These are phyloP conservation scores for Wasmannia auropunctata DNA, from an alignment of 1,140 invertebrate species.

Conservation along the genomic window DNA sequence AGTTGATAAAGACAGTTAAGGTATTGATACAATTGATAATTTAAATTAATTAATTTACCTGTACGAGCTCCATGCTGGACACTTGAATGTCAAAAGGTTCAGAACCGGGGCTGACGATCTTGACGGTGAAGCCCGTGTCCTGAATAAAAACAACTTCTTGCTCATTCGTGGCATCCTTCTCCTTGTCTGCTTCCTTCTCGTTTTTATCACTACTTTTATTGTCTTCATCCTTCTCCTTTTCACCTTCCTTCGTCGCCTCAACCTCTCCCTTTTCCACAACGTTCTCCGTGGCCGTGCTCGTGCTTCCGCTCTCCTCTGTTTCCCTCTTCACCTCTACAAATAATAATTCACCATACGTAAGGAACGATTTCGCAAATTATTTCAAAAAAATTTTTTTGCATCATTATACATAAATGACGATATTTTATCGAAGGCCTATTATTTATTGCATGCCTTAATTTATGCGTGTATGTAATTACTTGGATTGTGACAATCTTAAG, in stretches of 20 bases:
- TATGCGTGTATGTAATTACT: no score
- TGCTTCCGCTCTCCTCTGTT: slow-evolving; percentile 72
- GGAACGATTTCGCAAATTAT: background rate
- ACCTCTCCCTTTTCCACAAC: slow-evolving; percentile 86
- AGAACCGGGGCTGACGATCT: slow-evolving; percentile 94
- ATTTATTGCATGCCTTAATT: background rate
- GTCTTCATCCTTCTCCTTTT: slow-evolving; percentile 81
- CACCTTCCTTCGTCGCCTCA: slow-evolving; percentile 85
- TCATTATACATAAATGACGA: no score
- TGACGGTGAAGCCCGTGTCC: slow-evolving; percentile 96
- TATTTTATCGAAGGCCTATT: background rate
- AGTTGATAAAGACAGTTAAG: background rate
- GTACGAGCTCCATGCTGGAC: slow-evolving; percentile 98
- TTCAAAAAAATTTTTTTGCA: background rate
- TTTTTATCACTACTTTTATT: slow-evolving; percentile 79
- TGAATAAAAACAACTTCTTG: slow-evolving; percentile 96
- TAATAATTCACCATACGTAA: slow-evolving; percentile 10
- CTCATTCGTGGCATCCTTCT: slow-evolving; percentile 84
- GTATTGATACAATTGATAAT: slow-evolving; percentile 1
- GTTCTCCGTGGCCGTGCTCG: slow-evolving; percentile 77
- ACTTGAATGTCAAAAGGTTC: slow-evolving; percentile 98
- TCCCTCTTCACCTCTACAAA: slow-evolving; percentile 77
- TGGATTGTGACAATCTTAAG: background rate
- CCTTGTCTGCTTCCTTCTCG: slow-evolving; percentile 81
- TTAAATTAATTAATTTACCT: slow-evolving; percentile 83